phyloP scores from a whole-genome alignment of 2,888 invertebrate genomes.

The Hylaea fasciaria region DNA sequence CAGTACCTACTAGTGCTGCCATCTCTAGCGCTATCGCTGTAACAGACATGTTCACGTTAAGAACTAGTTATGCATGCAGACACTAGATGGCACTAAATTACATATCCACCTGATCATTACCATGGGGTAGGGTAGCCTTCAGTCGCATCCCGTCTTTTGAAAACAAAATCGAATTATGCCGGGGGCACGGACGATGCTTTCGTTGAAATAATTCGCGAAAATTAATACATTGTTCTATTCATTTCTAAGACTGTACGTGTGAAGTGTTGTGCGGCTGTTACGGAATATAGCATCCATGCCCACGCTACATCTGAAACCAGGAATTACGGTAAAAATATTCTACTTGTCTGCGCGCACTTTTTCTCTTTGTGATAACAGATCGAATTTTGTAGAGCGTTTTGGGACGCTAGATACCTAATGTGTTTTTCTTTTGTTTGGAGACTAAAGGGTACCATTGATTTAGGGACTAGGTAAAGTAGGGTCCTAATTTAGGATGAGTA shows the following conservation, averaged over 20 bases:
- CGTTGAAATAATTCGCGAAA: slow-evolving; percentile 65
- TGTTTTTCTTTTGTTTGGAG: too few relatives aligned
- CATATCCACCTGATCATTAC: slow-evolving; percentile 66
- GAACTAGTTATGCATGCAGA: slow-evolving; percentile 25
- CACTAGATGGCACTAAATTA: slow-evolving; percentile 55
- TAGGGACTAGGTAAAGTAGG: background rate
- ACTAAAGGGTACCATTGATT: slow-evolving; percentile 28
- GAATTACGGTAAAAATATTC: slow-evolving; percentile 73
- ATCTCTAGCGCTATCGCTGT: background rate
- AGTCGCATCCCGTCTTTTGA: slow-evolving; percentile 51
- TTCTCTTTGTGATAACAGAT: slow-evolving; percentile 25
- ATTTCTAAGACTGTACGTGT: slow-evolving; percentile 54
- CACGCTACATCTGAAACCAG: slow-evolving; percentile 79
- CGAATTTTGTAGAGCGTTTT: background rate
- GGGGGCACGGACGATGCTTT: slow-evolving; percentile 67
- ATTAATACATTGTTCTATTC: slow-evolving; percentile 26
- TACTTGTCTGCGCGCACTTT: slow-evolving; percentile 38
- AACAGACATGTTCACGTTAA: background rate
- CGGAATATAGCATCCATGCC: slow-evolving; percentile 70
- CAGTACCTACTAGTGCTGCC: too few relatives aligned
- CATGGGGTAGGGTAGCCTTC: slow-evolving; percentile 33
- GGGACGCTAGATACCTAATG: too few relatives aligned
- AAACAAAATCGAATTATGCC: slow-evolving; percentile 77
- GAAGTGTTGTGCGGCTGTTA: slow-evolving; percentile 64
- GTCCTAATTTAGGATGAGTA: background rate